phyloP scores from a whole-genome alignment of 2,888 invertebrate genomes.

The Microctonus hyperodae region DNA sequence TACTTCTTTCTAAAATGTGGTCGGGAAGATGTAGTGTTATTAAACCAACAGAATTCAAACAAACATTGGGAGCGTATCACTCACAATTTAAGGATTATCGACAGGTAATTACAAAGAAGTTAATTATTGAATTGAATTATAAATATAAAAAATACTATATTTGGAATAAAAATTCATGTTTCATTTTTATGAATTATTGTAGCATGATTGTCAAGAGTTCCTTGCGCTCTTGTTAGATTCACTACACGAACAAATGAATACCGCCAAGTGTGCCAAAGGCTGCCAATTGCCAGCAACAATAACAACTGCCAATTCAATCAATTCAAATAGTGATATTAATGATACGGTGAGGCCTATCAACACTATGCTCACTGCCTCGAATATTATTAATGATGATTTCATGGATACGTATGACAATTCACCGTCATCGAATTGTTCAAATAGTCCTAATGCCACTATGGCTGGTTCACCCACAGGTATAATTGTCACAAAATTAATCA shows the following conservation, averaged over 20 bases:
- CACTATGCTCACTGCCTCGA: conserved; percentile 50
- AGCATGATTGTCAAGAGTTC: conserved; percentile 76
- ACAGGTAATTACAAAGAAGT: conserved; percentile 66
- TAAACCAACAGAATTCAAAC: conserved; percentile 68
- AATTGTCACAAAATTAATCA: background rate
- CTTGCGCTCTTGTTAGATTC: conserved; percentile 69
- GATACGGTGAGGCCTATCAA: conserved; percentile 41
- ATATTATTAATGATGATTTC: conserved; percentile 45
- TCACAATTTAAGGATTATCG: conserved; percentile 71
- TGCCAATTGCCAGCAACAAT: conserved; percentile 49
- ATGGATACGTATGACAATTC: conserved; percentile 54
- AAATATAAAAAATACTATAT: background rate
- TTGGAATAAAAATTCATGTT: background rate
- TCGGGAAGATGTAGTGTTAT: conserved; percentile 66
- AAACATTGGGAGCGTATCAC: conserved; percentile 67
- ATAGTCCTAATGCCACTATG: conserved; percentile 58
- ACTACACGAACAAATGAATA: conserved; percentile 69
- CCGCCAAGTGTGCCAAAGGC: conserved; percentile 56
- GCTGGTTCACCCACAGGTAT: conserved; percentile 59
- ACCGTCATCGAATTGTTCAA: conserved; percentile 55
- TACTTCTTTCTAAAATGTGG: conserved; percentile 68
- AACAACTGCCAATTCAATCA: conserved; percentile 55
- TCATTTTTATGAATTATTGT: conserved; percentile 39
- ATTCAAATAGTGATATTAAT: conserved; percentile 46
- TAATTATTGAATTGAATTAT: background rate